Conservation (phyloP, 1,140 invertebrate species). For the Dufourea novaeangliae region DNA sequence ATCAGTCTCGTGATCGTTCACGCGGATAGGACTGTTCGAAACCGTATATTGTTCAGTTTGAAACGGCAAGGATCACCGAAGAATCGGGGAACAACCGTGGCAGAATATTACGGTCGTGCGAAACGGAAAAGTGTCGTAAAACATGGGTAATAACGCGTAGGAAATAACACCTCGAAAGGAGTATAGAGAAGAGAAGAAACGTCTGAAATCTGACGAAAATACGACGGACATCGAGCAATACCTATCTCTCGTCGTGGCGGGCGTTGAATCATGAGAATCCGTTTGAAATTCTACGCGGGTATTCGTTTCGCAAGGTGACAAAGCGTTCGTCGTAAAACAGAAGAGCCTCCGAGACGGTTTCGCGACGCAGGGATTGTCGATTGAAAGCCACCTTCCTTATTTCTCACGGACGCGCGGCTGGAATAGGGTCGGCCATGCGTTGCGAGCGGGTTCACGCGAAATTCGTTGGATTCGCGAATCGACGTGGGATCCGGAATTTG, state of each 20-base stretch:
- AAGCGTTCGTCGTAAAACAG: slow-evolving; percentile 1
- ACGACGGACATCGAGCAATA: not conserved
- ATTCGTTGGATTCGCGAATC: not conserved
- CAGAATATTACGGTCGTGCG: not conserved
- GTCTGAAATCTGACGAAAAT: not conserved
- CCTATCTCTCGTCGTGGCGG: too few species aligned
- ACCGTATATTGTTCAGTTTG: not conserved
- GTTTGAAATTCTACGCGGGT: not conserved
- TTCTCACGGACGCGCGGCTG: not conserved
- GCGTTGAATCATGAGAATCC: not conserved
- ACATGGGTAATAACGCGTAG: not conserved
- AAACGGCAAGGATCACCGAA: not conserved
- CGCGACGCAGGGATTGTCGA: not conserved
- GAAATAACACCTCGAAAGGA: not conserved
- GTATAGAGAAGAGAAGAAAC: not conserved
- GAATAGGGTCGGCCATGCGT: slow-evolving; percentile 7
- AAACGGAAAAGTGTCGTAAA: not conserved
- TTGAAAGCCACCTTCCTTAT: not conserved
- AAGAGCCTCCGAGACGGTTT: not conserved
- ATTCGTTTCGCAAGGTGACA: not conserved
- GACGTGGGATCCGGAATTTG: not conserved
- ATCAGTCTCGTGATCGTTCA: too few species aligned
- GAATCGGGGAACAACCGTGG: not conserved
- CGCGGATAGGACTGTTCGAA: too few species aligned
- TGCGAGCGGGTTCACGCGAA: slow-evolving; percentile 6